Percentiles rank a stretch among this genome's conserved stretches.
Conservation (phyloP, 2,888 invertebrate species). For the Athrips mouffetella region DNA sequence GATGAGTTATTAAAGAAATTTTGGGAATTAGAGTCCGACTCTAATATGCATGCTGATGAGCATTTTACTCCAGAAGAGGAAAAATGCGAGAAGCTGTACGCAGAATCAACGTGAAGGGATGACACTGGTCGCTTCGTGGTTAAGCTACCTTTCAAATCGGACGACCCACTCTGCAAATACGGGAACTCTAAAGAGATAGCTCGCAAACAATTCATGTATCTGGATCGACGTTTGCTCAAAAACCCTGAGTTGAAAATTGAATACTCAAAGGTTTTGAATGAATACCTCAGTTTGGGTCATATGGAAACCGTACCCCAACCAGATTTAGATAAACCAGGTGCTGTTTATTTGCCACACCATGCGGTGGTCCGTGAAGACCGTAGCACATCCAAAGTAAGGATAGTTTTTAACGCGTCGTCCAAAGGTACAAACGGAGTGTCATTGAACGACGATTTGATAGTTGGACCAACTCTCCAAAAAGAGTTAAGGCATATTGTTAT, state of each 20-base stretch:
- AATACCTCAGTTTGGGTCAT: constrained; percentile 23
- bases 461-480: constrained; percentile 30
- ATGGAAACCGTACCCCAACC: constrained; percentile 19
- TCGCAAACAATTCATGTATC: constrained; percentile 11
- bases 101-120: constrained; percentile 15
- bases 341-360: constrained; percentile 34
- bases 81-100: constrained; percentile 18
- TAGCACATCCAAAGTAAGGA: constrained; percentile 29
- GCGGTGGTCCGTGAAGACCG: constrained; percentile 30
- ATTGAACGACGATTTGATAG: constrained; percentile 29
- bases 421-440: constrained; percentile 24
- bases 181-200: constrained; percentile 18
- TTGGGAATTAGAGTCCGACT: constrained; percentile 23
- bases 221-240: constrained; percentile 20
- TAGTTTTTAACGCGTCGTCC: constrained; percentile 32
- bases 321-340: constrained; percentile 6
- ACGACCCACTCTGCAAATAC: constrained; percentile 12
- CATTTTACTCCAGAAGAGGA: constrained; percentile 18
- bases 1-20: constrained; percentile 19
- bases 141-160: constrained; percentile 17
- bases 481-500: constrained; percentile 31
- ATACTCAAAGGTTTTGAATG: constrained; percentile 24
- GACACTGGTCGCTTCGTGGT: constrained; percentile 20
- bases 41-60: neutral
- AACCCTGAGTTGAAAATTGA: constrained; percentile 18